Evolutionary conservation across 1,140 invertebrate genomes (phyloP), one percentile per base, ranked within the genome.

Genomic region (Meloidogyne chitwoodi): DNA sequence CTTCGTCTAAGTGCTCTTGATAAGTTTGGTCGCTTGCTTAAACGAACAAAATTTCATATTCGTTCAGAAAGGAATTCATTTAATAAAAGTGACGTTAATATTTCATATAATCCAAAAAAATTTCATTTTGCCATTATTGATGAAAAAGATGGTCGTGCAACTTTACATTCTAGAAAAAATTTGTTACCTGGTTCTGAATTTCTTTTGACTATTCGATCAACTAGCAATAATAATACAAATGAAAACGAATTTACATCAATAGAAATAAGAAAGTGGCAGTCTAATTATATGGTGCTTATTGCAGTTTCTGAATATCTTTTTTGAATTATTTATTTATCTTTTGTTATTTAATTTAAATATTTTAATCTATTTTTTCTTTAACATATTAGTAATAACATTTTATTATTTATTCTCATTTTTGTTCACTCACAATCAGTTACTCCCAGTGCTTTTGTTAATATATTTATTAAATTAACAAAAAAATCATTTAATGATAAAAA

Each of bases 1-100:
- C 26, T 70, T 70, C 29, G 38, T 8, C 74, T 84, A 2, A 81
- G 79, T n/a, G 82, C 82, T 11, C 81, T 80, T 65, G 83, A 85
- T 61, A 71, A 71, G 19, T 34, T 24, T 16, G 83, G 83, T 16
- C 34, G 77, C 27, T 75, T 82, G 12, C 77, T 85, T 1, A 66
- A 41, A 1, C 31, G 69, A 29, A 83, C 81, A 14, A 70, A 62
- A 31, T 82, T 80, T 62, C 19, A 77, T 38, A 80, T 80, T 41
- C 26, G 14, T 27, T 64, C 24, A 2, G 56, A 41, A 19, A 44
- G 74, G 10, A 56, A 24, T 6, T 31, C 27, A 6, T 26, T 27
- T 19, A 26, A 78, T 74, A 34, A 4, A 41, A 14, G 16, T 31
- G 56, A 67, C 75, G 1, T 38, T 11, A 22, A 34, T 3, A 61